A percentile compares a stretch with the other conserved stretches of the same genome.
These are phyloP conservation scores for Bombus consobrinus DNA, from an alignment of 1,140 invertebrate species.

Conservation along the genomic window DNA sequence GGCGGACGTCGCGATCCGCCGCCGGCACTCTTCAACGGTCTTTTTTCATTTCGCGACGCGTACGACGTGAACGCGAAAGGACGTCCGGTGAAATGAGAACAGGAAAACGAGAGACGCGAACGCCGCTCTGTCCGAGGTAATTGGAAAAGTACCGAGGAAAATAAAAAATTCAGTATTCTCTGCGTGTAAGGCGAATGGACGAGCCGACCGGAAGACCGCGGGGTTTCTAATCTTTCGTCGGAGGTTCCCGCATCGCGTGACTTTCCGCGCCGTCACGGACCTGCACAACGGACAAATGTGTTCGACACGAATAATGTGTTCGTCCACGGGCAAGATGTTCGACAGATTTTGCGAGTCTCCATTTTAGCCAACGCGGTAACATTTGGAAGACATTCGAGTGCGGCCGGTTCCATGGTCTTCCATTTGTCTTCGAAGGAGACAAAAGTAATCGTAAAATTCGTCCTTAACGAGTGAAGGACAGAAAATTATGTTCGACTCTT, in stretches of 20 bases:
- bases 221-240: conserved; percentile 15
- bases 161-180: conserved; percentile 45
- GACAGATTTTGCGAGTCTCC: neutral
- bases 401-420: neutral
- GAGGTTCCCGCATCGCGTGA: conserved; percentile 13
- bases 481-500: neutral
- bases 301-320: neutral
- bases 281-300: neutral
- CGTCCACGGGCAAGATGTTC: neutral
- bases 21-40: conserved; percentile 38
- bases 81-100: conserved; percentile 38
- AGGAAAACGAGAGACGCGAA: conserved; percentile 41
- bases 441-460: no score
- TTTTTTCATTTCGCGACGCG: conserved; percentile 46
- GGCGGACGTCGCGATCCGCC: conserved; percentile 39
- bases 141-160: conserved; percentile 47
- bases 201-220: conserved; percentile 18
- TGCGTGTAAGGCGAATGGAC: conserved; percentile 10
- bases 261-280: neutral
- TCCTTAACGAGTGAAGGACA: neutral
- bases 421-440: neutral
- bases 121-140: conserved; percentile 37
- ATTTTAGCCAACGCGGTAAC: no score
- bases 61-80: conserved; percentile 33
- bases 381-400: neutral